Evolutionary conservation across 2,888 invertebrate genomes (phyloP).

Genomic region (Apamea sordens): DNA sequence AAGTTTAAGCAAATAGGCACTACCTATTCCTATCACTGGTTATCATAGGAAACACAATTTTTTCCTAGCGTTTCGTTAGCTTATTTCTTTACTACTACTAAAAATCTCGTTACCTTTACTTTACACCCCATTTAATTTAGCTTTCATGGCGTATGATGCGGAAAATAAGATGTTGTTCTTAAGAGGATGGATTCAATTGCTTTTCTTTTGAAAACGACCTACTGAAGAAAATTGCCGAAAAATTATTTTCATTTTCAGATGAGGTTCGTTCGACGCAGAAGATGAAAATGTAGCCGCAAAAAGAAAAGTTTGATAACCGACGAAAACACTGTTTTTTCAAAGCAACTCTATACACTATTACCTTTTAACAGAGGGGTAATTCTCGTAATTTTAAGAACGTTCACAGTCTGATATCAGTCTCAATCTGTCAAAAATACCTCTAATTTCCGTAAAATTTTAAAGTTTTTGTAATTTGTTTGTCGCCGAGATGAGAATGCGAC

Average conservation of each 20-base stretch:
- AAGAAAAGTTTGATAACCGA: not conserved
- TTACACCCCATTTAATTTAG: conserved; percentile 28
- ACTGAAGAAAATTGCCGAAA: not conserved
- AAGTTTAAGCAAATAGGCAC: too few relatives aligned
- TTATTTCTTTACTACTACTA: not conserved
- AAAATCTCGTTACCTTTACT: not conserved
- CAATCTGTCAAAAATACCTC: too few relatives aligned
- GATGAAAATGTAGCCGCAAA: too few relatives aligned
- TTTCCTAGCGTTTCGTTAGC: not conserved
- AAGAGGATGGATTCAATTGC: conserved; percentile 20
- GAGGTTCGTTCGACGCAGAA: not conserved
- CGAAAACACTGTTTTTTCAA: not conserved
- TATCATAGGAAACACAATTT: not conserved
- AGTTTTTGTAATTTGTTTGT: too few relatives aligned
- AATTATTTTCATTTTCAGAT: not conserved
- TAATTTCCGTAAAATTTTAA: too few relatives aligned
- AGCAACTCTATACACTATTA: not conserved
- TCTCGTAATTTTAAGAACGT: too few relatives aligned
- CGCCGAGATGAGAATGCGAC: too few relatives aligned
- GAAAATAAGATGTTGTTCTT: conserved; percentile 26
- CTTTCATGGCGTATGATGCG: conserved; percentile 17
- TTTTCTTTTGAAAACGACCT: conserved; percentile 21
- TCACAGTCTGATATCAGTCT: too few relatives aligned
- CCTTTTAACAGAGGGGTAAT: not conserved
- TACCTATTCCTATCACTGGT: too few relatives aligned